Conservation (phyloP, 2,797 vertebrate genomes). For the Ctenochaetus hawaiiensis region DNA sequence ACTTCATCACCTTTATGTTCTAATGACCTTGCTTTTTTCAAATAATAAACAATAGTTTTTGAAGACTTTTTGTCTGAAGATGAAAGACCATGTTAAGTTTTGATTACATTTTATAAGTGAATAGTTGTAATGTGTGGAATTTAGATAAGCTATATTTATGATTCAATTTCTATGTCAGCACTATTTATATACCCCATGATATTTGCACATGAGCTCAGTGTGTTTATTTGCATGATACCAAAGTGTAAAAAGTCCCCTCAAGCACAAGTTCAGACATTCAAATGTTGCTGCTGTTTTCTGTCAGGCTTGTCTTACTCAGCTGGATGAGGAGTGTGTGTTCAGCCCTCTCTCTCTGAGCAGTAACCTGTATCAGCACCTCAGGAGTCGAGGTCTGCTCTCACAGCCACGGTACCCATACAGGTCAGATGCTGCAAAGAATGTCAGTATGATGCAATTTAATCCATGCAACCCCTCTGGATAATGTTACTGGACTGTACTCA, state of each 20-base stretch:
- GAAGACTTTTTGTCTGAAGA: too few species aligned
- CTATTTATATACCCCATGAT: too few species aligned
- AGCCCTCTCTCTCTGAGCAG: conserved; percentile 74
- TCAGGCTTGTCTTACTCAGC: conserved; percentile 71
- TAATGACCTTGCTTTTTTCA: too few species aligned
- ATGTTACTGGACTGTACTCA: background rate
- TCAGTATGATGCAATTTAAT: background rate
- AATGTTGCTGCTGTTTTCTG: background rate
- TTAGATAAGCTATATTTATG: too few species aligned
- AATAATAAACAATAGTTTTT: too few species aligned
- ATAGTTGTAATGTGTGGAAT: too few species aligned
- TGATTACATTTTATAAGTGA: too few species aligned
- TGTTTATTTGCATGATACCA: background rate
- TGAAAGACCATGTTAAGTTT: too few species aligned
- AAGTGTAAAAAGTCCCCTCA: too few species aligned
- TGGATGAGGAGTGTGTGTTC: conserved; percentile 73
- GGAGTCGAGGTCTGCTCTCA: conserved; percentile 57
- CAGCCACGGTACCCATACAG: conserved; percentile 72
- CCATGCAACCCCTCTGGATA: too few species aligned
- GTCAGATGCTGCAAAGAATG: conserved; percentile 26
- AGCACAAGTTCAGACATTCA: too few species aligned
- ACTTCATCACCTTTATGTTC: background rate
- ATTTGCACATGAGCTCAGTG: background rate
- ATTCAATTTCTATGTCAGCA: background rate
- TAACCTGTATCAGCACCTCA: conserved; percentile 75